Conservation (phyloP, 1,140 invertebrate species). For the Cydia splendana region DNA sequence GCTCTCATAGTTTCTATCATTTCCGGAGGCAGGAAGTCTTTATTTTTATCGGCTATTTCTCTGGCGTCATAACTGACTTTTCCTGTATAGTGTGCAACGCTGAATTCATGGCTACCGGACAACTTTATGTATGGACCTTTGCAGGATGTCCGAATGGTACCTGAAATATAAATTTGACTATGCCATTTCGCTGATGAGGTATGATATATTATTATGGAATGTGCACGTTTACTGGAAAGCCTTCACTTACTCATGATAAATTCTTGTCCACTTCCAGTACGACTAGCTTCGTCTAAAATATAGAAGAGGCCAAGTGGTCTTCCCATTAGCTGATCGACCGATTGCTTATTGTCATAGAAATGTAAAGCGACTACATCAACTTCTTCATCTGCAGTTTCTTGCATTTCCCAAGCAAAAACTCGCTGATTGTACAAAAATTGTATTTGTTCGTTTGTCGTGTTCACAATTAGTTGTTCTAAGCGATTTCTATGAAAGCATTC, state of each 20-base stretch:
- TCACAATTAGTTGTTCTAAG: constrained; percentile 92
- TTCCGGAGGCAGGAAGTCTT: constrained; percentile 93
- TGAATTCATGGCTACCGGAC: constrained; percentile 85
- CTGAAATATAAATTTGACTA: constrained; percentile 60
- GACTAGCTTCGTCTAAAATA: constrained; percentile 94
- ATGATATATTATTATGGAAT: no score
- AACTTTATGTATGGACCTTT: constrained; percentile 83
- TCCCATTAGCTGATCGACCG: constrained; percentile 91
- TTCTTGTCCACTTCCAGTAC: constrained; percentile 81
- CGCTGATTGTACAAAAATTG: constrained; percentile 94
- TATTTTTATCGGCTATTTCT: constrained; percentile 92
- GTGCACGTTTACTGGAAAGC: not conserved
- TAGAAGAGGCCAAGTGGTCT: constrained; percentile 92
- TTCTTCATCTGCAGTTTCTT: constrained; percentile 92
- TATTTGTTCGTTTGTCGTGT: constrained; percentile 93
- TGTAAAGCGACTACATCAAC: constrained; percentile 85
- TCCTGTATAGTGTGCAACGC: constrained; percentile 91
- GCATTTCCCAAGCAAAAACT: constrained; percentile 93
- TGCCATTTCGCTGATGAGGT: not conserved
- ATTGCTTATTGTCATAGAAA: constrained; percentile 93
- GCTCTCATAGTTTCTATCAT: constrained; percentile 90
- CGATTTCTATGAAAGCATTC: constrained; percentile 93
- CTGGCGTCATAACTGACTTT: constrained; percentile 89
- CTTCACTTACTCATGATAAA: constrained; percentile 74
- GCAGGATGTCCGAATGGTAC: constrained; percentile 75